Evolutionary conservation across 2,113 vertebrate genomes (phyloP), one percentile per base, ranked within the genome.

Genomic region (Lampris incognitus): DNA sequence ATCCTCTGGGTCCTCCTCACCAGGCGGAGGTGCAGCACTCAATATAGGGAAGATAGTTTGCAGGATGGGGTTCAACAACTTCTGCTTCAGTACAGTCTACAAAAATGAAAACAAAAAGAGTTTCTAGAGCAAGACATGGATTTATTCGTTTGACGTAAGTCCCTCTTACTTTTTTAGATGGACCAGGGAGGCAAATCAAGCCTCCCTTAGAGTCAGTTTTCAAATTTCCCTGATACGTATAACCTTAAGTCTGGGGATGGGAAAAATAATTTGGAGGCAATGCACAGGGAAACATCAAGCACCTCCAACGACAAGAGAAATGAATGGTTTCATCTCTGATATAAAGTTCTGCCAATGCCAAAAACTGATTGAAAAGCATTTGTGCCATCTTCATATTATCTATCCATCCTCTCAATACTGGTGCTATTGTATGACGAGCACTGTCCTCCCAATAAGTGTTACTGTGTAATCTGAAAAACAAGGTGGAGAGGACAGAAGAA

Each of bases 1-100:
- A 51, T 97, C 95, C 66, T 97, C 96, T 0, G 95, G 95, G 78
- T 97, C 96, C 71, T 96, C 87, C 77, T 96, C 91, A 3, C 96
- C 96, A 11, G 92, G 82, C 0, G 93, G 92, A 0, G 96, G 96
- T 40, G 92, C 91, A 0, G 95, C 93, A 58, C 90, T 91, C 80
- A 98, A 90, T 39, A 97, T 87, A 11, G 96, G 95, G 70, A 97
- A 97, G 42, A 97, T 91, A 3, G 92, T 91, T 4, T 92, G 91
- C 75, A 98, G 88, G 72, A 97, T 93, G 11, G 94, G 92, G 9
- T 83, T 73, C 73, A 98, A 81, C 46, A 97, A 91, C 74, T 94
- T 96, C 81, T 96, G 94, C 87, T 96, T 97, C 70, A 97, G 57
- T 57, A 97, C 92, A 0, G 93, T 90, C 96, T 97, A 52, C 9